These are phyloP conservation scores for Nannoperca australis DNA, from an alignment of 2,797 vertebrate genomes.

Conservation along the genomic window DNA sequence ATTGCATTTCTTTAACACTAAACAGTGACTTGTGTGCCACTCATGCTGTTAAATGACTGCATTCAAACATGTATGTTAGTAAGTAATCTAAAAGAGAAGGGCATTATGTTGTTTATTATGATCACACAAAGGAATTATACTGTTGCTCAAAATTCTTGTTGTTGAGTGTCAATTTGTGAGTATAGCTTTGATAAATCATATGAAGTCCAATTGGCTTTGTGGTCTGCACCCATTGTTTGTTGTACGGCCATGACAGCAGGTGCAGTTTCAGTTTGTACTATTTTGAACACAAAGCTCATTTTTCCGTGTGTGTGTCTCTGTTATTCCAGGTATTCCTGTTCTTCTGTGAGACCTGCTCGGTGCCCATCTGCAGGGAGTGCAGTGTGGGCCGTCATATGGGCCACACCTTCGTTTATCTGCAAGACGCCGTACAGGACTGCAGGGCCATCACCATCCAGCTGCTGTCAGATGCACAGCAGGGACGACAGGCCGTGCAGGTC, in stretches of 20 bases:
- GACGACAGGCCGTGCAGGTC: constrained; percentile 97
- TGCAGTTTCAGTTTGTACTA: neutral
- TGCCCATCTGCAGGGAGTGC: constrained; percentile 98
- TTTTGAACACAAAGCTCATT: neutral
- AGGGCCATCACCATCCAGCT: constrained; percentile 96
- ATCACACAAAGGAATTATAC: neutral
- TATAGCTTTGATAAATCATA: neutral
- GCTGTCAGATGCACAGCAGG: constrained; percentile 96
- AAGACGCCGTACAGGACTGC: constrained; percentile 96
- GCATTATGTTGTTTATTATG: neutral
- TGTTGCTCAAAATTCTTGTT: too few relatives aligned
- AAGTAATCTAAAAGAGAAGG: neutral
- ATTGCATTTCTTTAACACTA: neutral
- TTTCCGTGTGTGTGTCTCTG: neutral
- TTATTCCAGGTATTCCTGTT: constrained; percentile 92
- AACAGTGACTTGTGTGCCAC: neutral
- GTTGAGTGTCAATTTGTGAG: neutral
- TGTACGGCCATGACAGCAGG: neutral
- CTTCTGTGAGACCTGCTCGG: constrained; percentile 96
- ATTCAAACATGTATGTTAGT: neutral
- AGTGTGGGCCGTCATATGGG: constrained; percentile 88
- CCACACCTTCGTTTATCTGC: constrained; percentile 86
- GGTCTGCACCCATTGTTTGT: neutral
- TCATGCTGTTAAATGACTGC: neutral
- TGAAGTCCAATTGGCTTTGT: neutral